Evolutionary conservation across 2,797 vertebrate species (phyloP), one percentile per base, ranked within the genome.

Genomic region (Thunnus albacares): DNA sequence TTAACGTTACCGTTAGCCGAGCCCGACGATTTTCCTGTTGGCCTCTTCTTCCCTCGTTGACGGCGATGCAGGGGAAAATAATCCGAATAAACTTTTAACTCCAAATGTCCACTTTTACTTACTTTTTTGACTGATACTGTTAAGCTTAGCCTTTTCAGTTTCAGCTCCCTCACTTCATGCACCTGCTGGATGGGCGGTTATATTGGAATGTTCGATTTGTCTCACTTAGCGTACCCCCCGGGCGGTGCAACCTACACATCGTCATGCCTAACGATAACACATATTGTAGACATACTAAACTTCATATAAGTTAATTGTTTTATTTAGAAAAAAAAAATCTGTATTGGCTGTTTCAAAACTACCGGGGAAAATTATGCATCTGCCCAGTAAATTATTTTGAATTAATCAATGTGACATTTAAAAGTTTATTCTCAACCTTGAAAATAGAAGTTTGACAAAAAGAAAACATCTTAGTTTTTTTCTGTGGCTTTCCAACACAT

Each of bases 401-500:
- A 11, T 12, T 38, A 24, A 24, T 53, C n/a, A 24, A 51, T 55
- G 18, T 20, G 9, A 20, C 12, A 17, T 30, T 13, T 47, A 5
- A 45, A 20, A 22, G 26, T 57, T 3, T 60, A 13, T 43, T 62
- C 12, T 45, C 15, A 6, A 13, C n/a, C 22, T 68, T 47, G 41
- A 13, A 47, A 47, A 64, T 26, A 47, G 53, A 26, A 26, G 6
- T 41, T 41, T 55, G n/a, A 68, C 15, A 38, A 55, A 4, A 41
- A 41, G 10, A 41, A 13, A 41, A 13, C 12, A 43, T 14, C 41
- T 43, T 43, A 12, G 10, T 7, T 3, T 41, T 41, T 43, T 43
- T 43, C 41, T 66, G 20, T 14, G 64, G n/a, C 20, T 66, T 67
- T 69, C 17, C 55, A 68, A 11, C 59, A 43, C 17, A 72, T 55